Conservation (phyloP, 2,797 vertebrate species). For the Harpagifer antarcticus region DNA sequence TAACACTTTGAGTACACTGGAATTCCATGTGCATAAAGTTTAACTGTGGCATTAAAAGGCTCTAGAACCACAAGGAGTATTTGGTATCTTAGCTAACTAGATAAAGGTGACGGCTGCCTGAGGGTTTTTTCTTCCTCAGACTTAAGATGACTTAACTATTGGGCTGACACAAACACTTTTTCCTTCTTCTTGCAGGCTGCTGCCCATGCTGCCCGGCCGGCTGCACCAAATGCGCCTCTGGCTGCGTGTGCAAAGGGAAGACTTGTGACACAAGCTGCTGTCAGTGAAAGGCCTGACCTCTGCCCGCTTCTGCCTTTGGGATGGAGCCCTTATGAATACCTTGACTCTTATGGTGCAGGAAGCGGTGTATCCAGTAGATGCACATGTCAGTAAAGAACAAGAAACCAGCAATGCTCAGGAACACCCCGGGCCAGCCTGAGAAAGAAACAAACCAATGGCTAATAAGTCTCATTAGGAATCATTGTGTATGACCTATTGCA, state of each 20-base stretch:
- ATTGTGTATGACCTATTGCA: background rate
- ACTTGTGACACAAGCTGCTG: slow-evolving; percentile 90
- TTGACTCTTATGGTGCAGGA: slow-evolving; percentile 87
- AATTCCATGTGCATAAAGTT: no score
- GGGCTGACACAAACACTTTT: accelerated
- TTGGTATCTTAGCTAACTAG: no score
- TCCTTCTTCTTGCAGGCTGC: slow-evolving; percentile 73
- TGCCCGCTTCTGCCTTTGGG: background rate
- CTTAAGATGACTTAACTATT: background rate
- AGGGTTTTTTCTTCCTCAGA: no score
- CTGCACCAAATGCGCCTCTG: slow-evolving; percentile 92
- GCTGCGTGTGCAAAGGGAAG: slow-evolving; percentile 92
- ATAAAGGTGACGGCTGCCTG: no score
- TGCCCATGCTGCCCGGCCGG: slow-evolving; percentile 90
- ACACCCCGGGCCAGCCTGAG: slow-evolving; percentile 87
- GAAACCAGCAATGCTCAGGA: slow-evolving; percentile 91
- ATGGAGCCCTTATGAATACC: background rate
- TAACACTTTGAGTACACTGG: no score
- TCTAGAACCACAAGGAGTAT: no score
- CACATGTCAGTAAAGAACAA: slow-evolving; percentile 95
- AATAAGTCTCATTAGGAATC: background rate
- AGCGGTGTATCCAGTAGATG: slow-evolving; percentile 97
- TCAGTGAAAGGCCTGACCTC: slow-evolving; percentile 77
- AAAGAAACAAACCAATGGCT: slow-evolving; percentile 2
- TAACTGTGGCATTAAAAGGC: no score